Base-by-base conservation (phyloP, 2,113 vertebrate species). In the Laticauda laticaudata region DNA sequence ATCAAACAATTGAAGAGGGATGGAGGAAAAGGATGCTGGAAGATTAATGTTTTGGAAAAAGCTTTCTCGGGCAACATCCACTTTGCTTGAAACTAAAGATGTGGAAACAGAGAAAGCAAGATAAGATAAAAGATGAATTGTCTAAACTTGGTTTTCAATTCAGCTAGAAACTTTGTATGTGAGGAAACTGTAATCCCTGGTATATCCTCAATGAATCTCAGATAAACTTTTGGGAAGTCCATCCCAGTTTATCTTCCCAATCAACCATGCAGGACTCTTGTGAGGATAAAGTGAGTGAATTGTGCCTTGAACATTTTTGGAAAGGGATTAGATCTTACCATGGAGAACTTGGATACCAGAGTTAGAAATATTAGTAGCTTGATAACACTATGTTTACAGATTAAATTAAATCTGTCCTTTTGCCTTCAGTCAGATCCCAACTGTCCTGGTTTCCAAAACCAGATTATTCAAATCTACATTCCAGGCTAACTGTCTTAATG, bases 401-500 rank as follows among this genome's bases (percentile, higher is more conserved):
- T n/a, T 43, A 1, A 55, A 57, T 91, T 55, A 69, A n/a, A 26
- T 29, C 53, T 45, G 64, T 26, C 48, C 15, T 15, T 53, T 88
- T 54, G 5, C 9, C 12, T 24, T 75, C 45, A 0, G 34, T 20
- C 29, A 45, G 69, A 55, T 64, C 61, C 51, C 10, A 12, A 39
- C n/a, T 39, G 59, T 43, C 90, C 51, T 48, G 85, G 75, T 48
- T 81, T 43, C 11, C 43, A 88, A 88, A 92, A 53, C 59, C 57
- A 64, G 90, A 61, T 9, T 26, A 56, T 57, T 89, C 55, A 45
- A 61, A 12, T 61, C 23, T 29, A 56, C 57, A 81, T 93, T 91
- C 94, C 48, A 90, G 45, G 56, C 81, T 89, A 64, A 91, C 69
- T 89, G 86, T 55, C 75, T 86, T 86, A n/a, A n/a, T 39, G 90